Base-by-base conservation (phyloP, 1,140 invertebrate species). In the Oryzaephilus surinamensis region DNA sequence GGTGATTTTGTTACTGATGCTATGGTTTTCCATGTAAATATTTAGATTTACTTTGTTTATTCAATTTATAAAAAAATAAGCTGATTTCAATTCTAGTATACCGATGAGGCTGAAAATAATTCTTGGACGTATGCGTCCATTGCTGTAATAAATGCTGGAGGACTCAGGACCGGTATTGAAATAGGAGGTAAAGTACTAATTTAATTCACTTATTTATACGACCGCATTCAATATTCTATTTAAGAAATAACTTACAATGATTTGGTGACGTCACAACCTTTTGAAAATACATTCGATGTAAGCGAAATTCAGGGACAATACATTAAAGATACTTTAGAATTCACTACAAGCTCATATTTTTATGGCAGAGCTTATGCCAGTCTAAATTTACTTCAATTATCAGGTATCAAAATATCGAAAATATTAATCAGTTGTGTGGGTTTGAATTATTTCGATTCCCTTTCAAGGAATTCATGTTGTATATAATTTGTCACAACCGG, bases 1-100 rank as follows among this genome's bases (percentile, higher is more conserved):
- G 84, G 82, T 10, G 84, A 77, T 55, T 70, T 84, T 11, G 70
- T 85, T 20, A 73, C 79, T 5, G 81, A 87, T 44, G 74, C 80
- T 0, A 76, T 81, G 61, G 66, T 84, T 17, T 63, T 80, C 55
- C 46, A 60, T 15, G 70, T 73, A 50, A 50, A 64, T 61, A 24
- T 15, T 33, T 27, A 13, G 38, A 21, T 34, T 38, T 40, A 57
- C 56, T 23, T 21, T 16, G 7, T 11, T 18, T 23, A 20, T 10
- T 8, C 6, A 16, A 36, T 6, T 3, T 24, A 11, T 11, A 4
- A 35, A 32, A 20, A 20, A 8, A 8, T 20, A 20, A 20, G 19
- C 4, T 20, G 19, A 20, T 20, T 20, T 38, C 33, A 39, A 23
- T 55, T 53, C 18, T 24, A 69, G 66, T 65, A 57, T 38, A 50